phyloP scores from a whole-genome alignment of 2,797 vertebrate species.

The Halcyon leucocephala region DNA sequence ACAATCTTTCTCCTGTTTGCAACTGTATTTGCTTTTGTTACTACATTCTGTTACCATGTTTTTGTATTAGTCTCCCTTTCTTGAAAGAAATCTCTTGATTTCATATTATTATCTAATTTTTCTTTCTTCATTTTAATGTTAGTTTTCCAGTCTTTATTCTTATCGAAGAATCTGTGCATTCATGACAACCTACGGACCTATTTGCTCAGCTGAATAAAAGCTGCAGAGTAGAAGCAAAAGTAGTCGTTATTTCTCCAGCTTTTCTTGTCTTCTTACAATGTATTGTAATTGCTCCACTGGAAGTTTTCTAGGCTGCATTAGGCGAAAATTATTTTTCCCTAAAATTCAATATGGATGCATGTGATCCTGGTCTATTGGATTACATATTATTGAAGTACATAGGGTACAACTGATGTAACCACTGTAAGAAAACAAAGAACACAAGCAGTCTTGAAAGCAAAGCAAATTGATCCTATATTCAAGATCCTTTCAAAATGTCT shows the following conservation, averaged over 20 bases:
- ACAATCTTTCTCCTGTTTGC: neutral
- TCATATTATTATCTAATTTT: neutral
- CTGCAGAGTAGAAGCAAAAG: neutral
- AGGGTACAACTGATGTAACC: neutral
- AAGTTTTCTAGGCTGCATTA: neutral
- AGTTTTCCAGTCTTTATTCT: neutral
- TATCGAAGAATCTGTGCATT: neutral
- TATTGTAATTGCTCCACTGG: neutral
- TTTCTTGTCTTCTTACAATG: neutral
- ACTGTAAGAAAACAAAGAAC: neutral
- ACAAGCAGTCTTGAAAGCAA: neutral
- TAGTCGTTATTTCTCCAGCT: neutral
- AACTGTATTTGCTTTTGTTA: neutral
- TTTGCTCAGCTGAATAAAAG: neutral
- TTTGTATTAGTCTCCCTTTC: neutral
- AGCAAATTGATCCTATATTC: neutral
- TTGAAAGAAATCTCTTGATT: neutral
- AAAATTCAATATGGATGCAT: neutral
- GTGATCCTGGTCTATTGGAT: neutral
- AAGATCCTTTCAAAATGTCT: neutral
- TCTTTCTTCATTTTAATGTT: neutral
- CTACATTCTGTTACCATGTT: neutral
- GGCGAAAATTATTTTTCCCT: neutral
- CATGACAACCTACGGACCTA: neutral
- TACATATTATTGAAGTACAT: neutral